phyloP scores from a whole-genome alignment of 2,797 vertebrate genomes.

The Pantherophis alleghaniensis region DNA sequence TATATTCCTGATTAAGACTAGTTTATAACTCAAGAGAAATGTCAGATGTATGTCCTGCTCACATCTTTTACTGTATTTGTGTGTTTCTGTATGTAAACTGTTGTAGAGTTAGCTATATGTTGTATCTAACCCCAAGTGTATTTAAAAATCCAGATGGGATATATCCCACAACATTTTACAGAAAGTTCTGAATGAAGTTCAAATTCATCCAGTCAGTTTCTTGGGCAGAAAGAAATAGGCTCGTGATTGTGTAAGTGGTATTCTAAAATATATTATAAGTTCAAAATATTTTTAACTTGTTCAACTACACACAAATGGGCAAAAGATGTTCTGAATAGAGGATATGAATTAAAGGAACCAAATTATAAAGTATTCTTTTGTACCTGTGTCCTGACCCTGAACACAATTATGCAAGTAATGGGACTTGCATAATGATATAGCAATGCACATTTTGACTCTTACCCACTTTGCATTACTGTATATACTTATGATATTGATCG shows the following conservation, averaged over 20 bases:
- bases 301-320: neutral
- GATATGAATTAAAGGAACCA: neutral
- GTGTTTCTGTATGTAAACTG: neutral
- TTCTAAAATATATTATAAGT: neutral
- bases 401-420: neutral
- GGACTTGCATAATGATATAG: neutral
- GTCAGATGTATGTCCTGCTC: neutral
- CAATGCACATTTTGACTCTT: neutral
- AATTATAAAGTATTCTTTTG: neutral
- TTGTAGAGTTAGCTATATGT: neutral
- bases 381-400: neutral
- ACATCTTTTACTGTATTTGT: fast-evolving
- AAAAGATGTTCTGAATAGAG: neutral
- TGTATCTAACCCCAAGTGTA: neutral
- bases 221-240: neutral
- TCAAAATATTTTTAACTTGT: neutral
- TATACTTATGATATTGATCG: neutral
- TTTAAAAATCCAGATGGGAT: neutral
- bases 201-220: neutral
- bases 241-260: neutral
- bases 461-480: neutral
- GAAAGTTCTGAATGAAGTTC: neutral
- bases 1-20: neutral
- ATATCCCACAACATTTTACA: neutral
- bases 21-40: neutral